A percentile compares a stretch with the other conserved stretches of the same genome.
phyloP scores from a whole-genome alignment of 2,888 invertebrate species.

The Nezara viridula region DNA sequence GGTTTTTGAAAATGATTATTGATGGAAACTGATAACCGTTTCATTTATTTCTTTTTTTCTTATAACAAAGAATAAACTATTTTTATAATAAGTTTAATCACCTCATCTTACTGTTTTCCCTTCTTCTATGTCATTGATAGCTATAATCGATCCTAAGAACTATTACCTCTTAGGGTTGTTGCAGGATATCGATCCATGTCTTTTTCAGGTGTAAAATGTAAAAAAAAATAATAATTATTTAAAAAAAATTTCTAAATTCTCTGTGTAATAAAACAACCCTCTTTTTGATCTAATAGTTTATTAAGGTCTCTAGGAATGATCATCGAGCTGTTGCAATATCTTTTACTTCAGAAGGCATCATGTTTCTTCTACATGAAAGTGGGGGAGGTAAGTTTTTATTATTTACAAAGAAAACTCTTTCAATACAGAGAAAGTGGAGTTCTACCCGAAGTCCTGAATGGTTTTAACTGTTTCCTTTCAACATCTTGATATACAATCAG shows the following conservation, averaged over 20 bases:
- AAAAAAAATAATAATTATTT: background rate
- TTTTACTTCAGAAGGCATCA: conserved; percentile 76
- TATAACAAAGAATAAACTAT: too few relatives aligned
- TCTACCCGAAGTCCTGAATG: background rate
- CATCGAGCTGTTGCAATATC: conserved; percentile 75
- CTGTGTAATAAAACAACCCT: background rate
- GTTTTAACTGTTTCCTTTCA: background rate
- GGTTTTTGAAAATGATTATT: too few relatives aligned
- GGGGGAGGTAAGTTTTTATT: background rate
- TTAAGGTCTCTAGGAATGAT: conserved; percentile 72
- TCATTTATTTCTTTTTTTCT: too few relatives aligned
- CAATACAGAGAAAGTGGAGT: too few relatives aligned
- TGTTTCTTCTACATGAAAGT: conserved; percentile 73
- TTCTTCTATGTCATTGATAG: background rate
- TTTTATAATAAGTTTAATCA: too few relatives aligned
- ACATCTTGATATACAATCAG: background rate
- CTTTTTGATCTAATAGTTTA: background rate
- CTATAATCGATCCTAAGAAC: background rate
- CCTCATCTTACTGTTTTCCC: background rate
- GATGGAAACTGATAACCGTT: too few relatives aligned
- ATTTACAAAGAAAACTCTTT: too few relatives aligned
- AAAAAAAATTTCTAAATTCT: background rate
- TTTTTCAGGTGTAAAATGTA: background rate
- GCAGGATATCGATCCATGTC: background rate
- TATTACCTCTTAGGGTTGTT: background rate